Conservation (phyloP, 2,888 invertebrate species). For the Galeruca laticollis region DNA sequence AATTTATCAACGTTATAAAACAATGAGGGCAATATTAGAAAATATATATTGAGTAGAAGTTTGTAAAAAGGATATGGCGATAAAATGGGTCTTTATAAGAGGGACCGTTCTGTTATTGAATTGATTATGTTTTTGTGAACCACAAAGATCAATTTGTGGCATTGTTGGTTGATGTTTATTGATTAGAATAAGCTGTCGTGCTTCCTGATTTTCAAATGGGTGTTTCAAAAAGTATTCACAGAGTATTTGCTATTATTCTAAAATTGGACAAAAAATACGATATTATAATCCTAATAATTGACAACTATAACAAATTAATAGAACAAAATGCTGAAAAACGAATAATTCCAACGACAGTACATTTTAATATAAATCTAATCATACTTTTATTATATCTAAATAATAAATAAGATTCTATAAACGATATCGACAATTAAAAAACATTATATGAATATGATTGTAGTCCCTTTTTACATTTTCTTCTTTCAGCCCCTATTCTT, state of each 20-base stretch:
- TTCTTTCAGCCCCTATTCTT: too few species aligned
- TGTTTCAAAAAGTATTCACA: neutral
- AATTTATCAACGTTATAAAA: slow-evolving; percentile 31
- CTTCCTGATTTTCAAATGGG: slow-evolving; percentile 60
- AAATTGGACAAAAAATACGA: neutral
- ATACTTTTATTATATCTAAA: too few species aligned
- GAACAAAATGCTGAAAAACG: too few species aligned
- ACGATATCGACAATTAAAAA: too few species aligned
- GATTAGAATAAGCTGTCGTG: slow-evolving; percentile 58
- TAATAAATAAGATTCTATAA: too few species aligned
- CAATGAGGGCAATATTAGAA: slow-evolving; percentile 64
- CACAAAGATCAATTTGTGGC: slow-evolving; percentile 37
- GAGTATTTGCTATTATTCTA: neutral
- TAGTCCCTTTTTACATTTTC: too few species aligned
- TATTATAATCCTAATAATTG: too few species aligned
- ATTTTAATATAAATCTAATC: too few species aligned
- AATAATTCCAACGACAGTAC: too few species aligned
- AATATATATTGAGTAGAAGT: slow-evolving; percentile 49
- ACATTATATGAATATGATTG: too few species aligned
- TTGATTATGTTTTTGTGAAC: slow-evolving; percentile 36
- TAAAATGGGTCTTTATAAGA: slow-evolving; percentile 30
- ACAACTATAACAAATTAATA: too few species aligned
- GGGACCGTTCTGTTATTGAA: slow-evolving; percentile 43
- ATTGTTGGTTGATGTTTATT: slow-evolving; percentile 51
- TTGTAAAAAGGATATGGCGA: slow-evolving; percentile 36